Evolutionary conservation across 2,888 invertebrate species (phyloP).

Genomic region (Chelonus formosanus): DNA sequence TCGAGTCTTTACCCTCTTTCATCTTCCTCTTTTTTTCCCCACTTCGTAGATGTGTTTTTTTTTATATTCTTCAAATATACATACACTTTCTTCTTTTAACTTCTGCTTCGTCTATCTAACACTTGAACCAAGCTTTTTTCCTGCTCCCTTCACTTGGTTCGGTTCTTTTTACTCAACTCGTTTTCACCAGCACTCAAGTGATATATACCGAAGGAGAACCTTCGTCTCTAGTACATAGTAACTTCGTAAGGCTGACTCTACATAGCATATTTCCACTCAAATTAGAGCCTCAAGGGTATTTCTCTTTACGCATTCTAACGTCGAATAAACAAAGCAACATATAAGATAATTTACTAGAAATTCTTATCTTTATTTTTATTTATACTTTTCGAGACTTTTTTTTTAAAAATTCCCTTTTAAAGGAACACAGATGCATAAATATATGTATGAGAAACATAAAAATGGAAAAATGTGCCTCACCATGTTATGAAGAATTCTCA

Average conservation of each 20-base stretch:
- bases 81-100: not conserved
- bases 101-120: not conserved
- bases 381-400: not conserved
- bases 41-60: not conserved
- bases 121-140: constrained; percentile 3
- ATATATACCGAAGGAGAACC: constrained; percentile 12
- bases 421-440: too few relatives aligned
- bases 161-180: constrained; percentile 23
- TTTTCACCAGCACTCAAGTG: constrained; percentile 17
- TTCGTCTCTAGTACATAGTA: not conserved
- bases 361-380: constrained; percentile 8
- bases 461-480: too few relatives aligned
- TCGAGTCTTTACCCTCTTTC: constrained; percentile 19
- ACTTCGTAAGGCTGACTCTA: constrained; percentile 35
- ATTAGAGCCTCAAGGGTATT: constrained; percentile 50
- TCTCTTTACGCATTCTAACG: constrained; percentile 43
- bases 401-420: too few relatives aligned
- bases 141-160: not conserved
- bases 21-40: constrained; percentile 7
- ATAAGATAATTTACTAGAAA: not conserved
- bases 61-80: too few relatives aligned
- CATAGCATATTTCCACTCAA: constrained; percentile 49
- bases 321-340: constrained; percentile 42
- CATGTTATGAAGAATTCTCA: too few relatives aligned
- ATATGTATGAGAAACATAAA: too few relatives aligned